Base-by-base conservation (phyloP, 2,888 invertebrate genomes). In the Synanthedon andrenaeformis region DNA sequence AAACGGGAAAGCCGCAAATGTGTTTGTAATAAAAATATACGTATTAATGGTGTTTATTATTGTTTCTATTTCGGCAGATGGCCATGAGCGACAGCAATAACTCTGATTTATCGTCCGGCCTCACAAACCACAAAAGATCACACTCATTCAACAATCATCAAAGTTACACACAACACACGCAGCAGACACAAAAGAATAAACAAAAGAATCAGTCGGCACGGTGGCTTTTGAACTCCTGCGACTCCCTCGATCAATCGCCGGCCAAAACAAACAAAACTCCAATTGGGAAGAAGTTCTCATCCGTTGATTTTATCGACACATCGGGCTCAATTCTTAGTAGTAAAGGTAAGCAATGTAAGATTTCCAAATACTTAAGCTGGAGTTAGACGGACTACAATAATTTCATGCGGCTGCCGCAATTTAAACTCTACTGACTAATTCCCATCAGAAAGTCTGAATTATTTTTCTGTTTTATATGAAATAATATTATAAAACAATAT, bases 121-220 rank as follows among this genome's bases (percentile, higher is more conserved):
- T 86, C 62, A 89, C 89, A 76, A 91, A 87, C 88, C 91, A 89
- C 89, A 92, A 89, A 89, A 89, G 89, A 89, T 91, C 89, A 88
- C 91, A 89, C 67, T 91, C 91, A 74, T 90, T 91, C 88, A 91
- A 91, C 82, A 91, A 91, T 79, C 91, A 91, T 79, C 90, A 91
- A 85, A 91, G 91, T 76, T 91, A 90, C 85, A 90, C 90, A 71
- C 91, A 91, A 74, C 90, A 89, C 74, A 72, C 82, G 63, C 90
- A 85, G 77, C 90, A 89, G 83, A 83, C 84, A 70, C 90, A 86
- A 75, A 88, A 88, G 83, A 89, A 80, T 76, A 89, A 90, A 84
- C 89, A 90, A 82, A 89, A 89, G 82, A 89, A 89, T 82, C 89
- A 89, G 76, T 88, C 88, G 19, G 82, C 80, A 56, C 82, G 81